These are phyloP conservation scores for Pheucticus melanocephalus DNA, from an alignment of 2,113 vertebrate species.

Conservation along the genomic window DNA sequence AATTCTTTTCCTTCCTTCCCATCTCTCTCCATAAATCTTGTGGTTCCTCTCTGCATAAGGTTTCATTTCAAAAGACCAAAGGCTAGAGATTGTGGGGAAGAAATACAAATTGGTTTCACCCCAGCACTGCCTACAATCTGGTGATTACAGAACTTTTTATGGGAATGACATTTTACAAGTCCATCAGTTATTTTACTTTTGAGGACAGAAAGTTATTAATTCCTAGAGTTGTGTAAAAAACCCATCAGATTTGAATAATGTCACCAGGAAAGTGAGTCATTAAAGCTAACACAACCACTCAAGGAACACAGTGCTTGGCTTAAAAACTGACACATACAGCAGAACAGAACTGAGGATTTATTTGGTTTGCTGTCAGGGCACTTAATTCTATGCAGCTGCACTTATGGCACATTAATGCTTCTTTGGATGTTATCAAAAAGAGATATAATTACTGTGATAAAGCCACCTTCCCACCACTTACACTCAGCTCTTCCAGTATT, in stretches of 20 bases:
- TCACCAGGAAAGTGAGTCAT: neutral
- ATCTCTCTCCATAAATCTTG: neutral
- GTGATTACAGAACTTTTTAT: neutral
- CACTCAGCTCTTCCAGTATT: neutral
- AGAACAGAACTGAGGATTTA: neutral
- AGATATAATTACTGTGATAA: neutral
- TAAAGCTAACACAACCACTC: neutral
- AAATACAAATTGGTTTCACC: neutral
- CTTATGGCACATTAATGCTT: neutral
- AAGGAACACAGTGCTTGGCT: neutral
- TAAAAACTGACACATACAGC: neutral
- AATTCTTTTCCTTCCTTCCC: neutral
- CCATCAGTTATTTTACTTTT: neutral
- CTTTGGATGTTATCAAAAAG: neutral
- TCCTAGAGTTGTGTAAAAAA: neutral
- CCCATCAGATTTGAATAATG: neutral
- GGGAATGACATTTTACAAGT: neutral
- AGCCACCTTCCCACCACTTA: neutral
- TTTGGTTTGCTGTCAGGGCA: neutral
- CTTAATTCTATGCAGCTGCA: fast-evolving
- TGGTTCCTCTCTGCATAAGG: neutral
- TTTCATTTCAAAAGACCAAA: neutral
- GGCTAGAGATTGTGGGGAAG: neutral
- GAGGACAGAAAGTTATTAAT: neutral
- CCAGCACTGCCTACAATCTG: neutral